A percentile compares a stretch with the other conserved stretches of the same genome.
Conservation (phyloP, 2,888 invertebrate species). For the Oligia fasciuncula region DNA sequence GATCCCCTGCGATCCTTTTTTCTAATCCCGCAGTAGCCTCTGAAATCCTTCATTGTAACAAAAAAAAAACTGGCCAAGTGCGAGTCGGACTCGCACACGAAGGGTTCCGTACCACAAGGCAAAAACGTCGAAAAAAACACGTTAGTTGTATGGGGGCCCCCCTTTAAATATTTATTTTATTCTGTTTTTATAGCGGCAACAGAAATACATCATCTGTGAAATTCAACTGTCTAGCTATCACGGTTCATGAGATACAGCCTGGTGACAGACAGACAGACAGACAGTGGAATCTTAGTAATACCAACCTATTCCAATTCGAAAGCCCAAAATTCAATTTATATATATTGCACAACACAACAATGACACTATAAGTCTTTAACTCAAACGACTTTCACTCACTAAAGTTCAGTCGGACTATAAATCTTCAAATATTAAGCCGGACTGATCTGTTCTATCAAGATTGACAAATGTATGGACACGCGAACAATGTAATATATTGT, state of each 20-base stretch:
- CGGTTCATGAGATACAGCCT: too few species aligned
- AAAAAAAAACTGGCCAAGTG: not conserved
- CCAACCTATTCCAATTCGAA: not conserved
- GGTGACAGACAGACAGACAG: too few species aligned
- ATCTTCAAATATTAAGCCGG: constrained; percentile 65
- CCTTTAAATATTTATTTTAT: too few species aligned
- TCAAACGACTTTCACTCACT: constrained; percentile 41
- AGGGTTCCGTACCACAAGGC: too few species aligned
- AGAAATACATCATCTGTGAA: too few species aligned
- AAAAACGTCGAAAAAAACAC: too few species aligned
- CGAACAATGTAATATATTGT: constrained; percentile 72
- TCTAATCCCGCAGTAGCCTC: not conserved
- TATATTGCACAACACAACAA: constrained; percentile 36
- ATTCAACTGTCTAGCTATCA: too few species aligned
- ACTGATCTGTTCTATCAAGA: constrained; percentile 64
- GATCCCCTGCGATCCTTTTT: not conserved
- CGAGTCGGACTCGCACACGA: too few species aligned
- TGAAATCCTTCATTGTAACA: not conserved
- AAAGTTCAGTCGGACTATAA: constrained; percentile 64
- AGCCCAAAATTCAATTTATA: not conserved
- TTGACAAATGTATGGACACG: constrained; percentile 70
- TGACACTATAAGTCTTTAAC: constrained; percentile 20
- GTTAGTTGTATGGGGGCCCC: too few species aligned
- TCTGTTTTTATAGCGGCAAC: too few species aligned
- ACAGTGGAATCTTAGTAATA: too few species aligned